Base-by-base conservation (phyloP, 2,113 vertebrate genomes). In the Thinocorus orbignyianus region DNA sequence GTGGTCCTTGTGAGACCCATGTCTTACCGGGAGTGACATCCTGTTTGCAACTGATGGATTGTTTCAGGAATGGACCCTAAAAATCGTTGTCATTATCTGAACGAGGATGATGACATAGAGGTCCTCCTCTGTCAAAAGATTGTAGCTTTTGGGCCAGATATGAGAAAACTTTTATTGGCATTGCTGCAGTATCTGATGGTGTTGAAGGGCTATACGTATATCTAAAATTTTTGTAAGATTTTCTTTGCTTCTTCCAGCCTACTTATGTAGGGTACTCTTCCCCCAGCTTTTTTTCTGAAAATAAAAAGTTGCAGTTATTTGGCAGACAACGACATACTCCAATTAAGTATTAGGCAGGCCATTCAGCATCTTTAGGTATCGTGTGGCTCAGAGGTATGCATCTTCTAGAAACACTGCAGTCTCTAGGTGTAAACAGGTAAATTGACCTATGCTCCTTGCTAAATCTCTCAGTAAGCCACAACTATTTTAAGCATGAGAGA, bases 1-100 rank as follows among this genome's bases (percentile, higher is more conserved):
- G 24, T 16, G 14, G 6, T 60, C 42, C 28, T 25, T 15, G 31
- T 6, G 33, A 54, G 31, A 46, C 1, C 12, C 33, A 0, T 0
- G 3, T 8, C n/a, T 24, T 5, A 15, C 19, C 22, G 13, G 41
- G 30, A 81, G 9, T 11, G 23, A 10, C 0, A 4, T 42, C 58
- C 44, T 49, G 0, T 70, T 60, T 46, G 41, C 13, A 4, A 12
- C 13, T 17, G 41, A 52, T 33, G 46, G 41, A 11, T 82, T 76
- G 17, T 64, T 58, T 62, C 37, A 48, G 46, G 25, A 42, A 48
- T 28, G 20, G 24, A 52, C 61, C 13, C 20, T 49, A 35, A 60
- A 20, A 13, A 42, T 11, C 33, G 24, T 19, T 17, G 7, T 48
- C 24, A 12, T 57, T 22, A 31, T 30, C 35, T 55, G 10, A 42